Base-by-base conservation (phyloP, 2,797 vertebrate genomes). In the Tiaroga cobitis region DNA sequence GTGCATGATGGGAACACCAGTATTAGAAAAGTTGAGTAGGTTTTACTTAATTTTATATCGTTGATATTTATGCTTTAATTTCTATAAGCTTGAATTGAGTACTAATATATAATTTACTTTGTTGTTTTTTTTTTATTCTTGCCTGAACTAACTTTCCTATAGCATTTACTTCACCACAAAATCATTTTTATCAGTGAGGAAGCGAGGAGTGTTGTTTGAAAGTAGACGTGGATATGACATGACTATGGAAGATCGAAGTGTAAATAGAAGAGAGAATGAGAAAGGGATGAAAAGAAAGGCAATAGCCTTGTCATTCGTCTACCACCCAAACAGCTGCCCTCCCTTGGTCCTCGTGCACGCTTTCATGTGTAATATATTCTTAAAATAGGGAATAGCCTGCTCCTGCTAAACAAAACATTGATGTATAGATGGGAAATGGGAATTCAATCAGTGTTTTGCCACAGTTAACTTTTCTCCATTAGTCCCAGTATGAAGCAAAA, bases 391-490 rank as follows among this genome's bases (percentile, higher is more conserved):
- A 61, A 54, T 68, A 83, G 37, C 1, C 24, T 16, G 63, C n/a
- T 78, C 67, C 73, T 69, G 15, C 73, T 86, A 88, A 91, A 94
- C 90, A 92, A 93, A 93, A 51, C 8, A 80, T 83, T 84, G 85
- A 75, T 76, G 73, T 88, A 86, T 75, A 59, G 83, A 91, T 93
- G 88, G 83, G 79, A 94, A 93, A 93, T 70, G 87, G 88, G 88
- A 89, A 92, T 91, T 92, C 89, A 92, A 88, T 93, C 92, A 89
- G 90, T 87, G 88, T 87, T 89, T 87, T 90, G 77, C 73, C 91
- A 86, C 74, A 75, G 87, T 86, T 88, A 72, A 90, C 92, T 92
- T 93, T 90, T 92, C 89, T 68, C 54, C 32, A 65, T 88, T 87
- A 82, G 68, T 68, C 76, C 68, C 37, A 81, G 51, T 85, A 24